Evolutionary conservation across 2,113 vertebrate species (phyloP).

Genomic region (Chaetorhynchus papuensis): DNA sequence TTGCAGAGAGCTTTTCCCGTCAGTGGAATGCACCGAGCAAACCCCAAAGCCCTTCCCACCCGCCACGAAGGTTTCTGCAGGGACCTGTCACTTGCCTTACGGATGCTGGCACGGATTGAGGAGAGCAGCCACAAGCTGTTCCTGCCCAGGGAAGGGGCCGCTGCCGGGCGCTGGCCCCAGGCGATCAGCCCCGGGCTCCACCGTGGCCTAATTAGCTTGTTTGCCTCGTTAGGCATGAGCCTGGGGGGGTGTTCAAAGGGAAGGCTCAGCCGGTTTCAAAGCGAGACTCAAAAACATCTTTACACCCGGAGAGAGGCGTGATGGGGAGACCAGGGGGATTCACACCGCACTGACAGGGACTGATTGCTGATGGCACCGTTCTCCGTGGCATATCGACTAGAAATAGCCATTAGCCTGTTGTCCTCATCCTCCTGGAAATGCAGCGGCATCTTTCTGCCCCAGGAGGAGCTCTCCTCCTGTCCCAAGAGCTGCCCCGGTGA

Average conservation of each 20-base stretch:
- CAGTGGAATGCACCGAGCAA: not conserved
- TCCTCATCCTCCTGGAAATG: not conserved
- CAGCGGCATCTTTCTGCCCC: not conserved
- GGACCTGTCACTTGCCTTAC: not conserved
- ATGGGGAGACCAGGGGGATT: not conserved
- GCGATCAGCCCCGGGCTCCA: slow-evolving; percentile 16
- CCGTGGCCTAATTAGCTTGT: slow-evolving; percentile 36
- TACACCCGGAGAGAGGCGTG: not conserved
- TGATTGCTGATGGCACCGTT: not conserved
- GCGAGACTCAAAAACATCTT: not conserved
- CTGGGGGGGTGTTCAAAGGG: slow-evolving; percentile 15
- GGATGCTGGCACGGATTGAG: not conserved
- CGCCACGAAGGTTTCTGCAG: fast-evolving
- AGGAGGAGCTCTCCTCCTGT: not conserved
- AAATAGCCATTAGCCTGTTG: not conserved
- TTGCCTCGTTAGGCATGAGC: slow-evolving; percentile 22
- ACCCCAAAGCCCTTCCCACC: not conserved
- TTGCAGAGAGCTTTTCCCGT: not conserved
- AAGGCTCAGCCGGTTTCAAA: slow-evolving; percentile 39
- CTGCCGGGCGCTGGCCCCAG: not conserved
- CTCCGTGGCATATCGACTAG: not conserved
- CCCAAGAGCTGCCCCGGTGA: not conserved
- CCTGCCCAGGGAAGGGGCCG: not conserved
- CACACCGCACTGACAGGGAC: not conserved
- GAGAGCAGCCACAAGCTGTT: slow-evolving; percentile 35